Base-by-base conservation (phyloP, 1,140 invertebrate species). In the Forficula auricularia region DNA sequence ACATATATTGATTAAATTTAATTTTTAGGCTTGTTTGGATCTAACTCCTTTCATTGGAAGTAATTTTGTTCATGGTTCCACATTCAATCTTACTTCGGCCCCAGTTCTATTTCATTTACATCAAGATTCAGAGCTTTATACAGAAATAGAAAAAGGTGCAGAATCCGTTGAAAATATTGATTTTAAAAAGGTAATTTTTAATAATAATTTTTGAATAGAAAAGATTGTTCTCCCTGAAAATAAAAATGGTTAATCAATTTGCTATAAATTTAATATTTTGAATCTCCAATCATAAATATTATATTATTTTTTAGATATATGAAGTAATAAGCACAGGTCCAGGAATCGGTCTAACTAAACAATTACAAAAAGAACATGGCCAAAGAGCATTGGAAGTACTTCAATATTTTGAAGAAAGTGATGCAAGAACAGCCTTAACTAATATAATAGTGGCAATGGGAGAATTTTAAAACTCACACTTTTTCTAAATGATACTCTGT, bases 401-500 rank as follows among this genome's bases (percentile, higher is more conserved):
- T 18, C 68, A 72, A 47, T 69, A 74, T 43, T 79, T 86, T 52
- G 72, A 79, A 40, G 68, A 75, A 45, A 77, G 72, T 41, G 82
- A 85, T 61, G 80, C 81, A 3, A 60, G 76, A 18, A 81, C 73
- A 38, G 82, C 81, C 0, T 63, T 85, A 27, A 68, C 71, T 35
- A 83, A 84, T 60, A 84, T 84, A 50, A 82, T 86, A 38, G 70
- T 78, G 19, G 80, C 81, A 16, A 81, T 84, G 74, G 75, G 77
- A 52, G 72, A 73, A 50, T 61, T 69, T 40, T 71, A 50, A 59
- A 57, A n/a, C n/a, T n/a, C n/a, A n/a, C n/a, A n/a, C n/a, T n/a
- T n/a, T n/a, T n/a, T n/a, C n/a, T n/a, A n/a, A n/a, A n/a, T n/a
- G n/a, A n/a, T n/a, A n/a, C n/a, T n/a, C n/a, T n/a, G n/a, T n/a